Evolutionary conservation across 2,797 vertebrate genomes (phyloP), one percentile per base, ranked within the genome.

Genomic region (Bothrops alternatus): DNA sequence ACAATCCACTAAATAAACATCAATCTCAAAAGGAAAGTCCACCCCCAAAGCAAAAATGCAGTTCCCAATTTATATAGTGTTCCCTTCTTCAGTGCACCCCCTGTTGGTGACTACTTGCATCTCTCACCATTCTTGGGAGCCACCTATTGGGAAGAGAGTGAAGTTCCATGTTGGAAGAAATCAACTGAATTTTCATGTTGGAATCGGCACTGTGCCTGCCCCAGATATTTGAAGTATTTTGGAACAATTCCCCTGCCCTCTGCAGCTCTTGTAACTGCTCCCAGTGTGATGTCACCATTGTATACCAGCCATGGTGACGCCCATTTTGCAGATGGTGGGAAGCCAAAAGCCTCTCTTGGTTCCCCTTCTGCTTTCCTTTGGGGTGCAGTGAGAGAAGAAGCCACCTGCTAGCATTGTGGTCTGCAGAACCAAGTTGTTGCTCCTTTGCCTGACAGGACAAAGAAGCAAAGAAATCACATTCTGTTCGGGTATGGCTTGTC

Each of bases 181-280:
- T 99, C 89, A 99, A 98, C 95, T 99, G 99, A 53, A 99, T 99
- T 32, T 99, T 99, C 98, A 99, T 99, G 96, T 99, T 99, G 0
- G 99, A 99, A 95, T 99, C 99, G 56, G 99, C 99, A n/a, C 99
- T 3, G 99, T 99, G 56, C 99, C 99, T 0, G 99, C 99, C 18
- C 99, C 99, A 5, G 99, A 98, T 94, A 99, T 99, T 96, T 98
- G 99, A 97, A 99, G 99, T 96, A 99, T 99, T 97, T 99, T 99
- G 65, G 99, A 99, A 95, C 99, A 90, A 99, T 69, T 6, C 28
- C 4, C 28, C 4, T 6, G 63, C 99, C 0, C 99, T 98, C 99
- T 96, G 99, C 99, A 0, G 99, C 99, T 95, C 99, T 98, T 10
- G 99, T 99, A 96, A 99, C 99, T 3, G 99, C 99, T 87, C 99